phyloP scores from a whole-genome alignment of 2,888 invertebrate genomes.

The Agrotis exclamationis region DNA sequence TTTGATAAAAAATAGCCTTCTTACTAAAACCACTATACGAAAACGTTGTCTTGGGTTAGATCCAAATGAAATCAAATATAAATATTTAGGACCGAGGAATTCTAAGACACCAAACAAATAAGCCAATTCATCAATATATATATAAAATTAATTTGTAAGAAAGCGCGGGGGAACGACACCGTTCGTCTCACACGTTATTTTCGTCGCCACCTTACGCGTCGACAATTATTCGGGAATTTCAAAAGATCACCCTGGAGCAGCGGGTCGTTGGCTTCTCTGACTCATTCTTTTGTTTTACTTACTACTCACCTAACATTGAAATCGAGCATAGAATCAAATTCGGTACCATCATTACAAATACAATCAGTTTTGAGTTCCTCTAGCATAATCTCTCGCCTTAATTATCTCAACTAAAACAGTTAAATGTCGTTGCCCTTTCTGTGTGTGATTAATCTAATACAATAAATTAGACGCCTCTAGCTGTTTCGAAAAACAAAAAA shows the following conservation, averaged over 20 bases:
- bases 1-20: slow-evolving; percentile 29
- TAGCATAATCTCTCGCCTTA: slow-evolving; percentile 36
- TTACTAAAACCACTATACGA: slow-evolving; percentile 14
- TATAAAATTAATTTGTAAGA: slow-evolving; percentile 88
- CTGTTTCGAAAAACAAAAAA: slow-evolving; percentile 47
- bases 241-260: slow-evolving; percentile 88
- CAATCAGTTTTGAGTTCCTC: slow-evolving; percentile 45
- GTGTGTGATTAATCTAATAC: slow-evolving; percentile 47
- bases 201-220: slow-evolving; percentile 87
- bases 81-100: slow-evolving; percentile 46
- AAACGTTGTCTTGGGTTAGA: slow-evolving; percentile 54
- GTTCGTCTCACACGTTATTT: slow-evolving; percentile 84
- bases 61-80: slow-evolving; percentile 57
- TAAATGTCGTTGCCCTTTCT: slow-evolving; percentile 54
- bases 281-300: slow-evolving; percentile 88
- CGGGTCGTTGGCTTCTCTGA: slow-evolving; percentile 87
- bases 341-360: slow-evolving; percentile 51
- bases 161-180: slow-evolving; percentile 83
- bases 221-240: slow-evolving; percentile 90
- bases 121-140: slow-evolving; percentile 88
- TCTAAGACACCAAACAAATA: slow-evolving; percentile 78
- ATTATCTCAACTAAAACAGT: slow-evolving; percentile 43
- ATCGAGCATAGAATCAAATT: slow-evolving; percentile 67
- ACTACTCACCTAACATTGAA: slow-evolving; percentile 68
- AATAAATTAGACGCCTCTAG: slow-evolving; percentile 32